Conservation (phyloP, 1,140 invertebrate species). For the Galleria mellonella region DNA sequence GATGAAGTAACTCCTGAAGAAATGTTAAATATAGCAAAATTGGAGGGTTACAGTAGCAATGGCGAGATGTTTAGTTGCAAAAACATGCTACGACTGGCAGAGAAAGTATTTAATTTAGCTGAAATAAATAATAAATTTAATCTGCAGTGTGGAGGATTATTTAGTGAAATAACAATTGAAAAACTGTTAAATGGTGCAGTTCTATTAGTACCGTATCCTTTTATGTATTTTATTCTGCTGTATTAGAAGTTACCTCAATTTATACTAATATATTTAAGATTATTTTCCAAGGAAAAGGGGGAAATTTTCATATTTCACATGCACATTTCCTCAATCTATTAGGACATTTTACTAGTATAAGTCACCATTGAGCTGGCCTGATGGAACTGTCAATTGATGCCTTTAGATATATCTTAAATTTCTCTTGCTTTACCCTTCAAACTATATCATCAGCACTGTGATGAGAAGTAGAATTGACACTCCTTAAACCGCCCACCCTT, state of each 20-base stretch:
- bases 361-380: too few species aligned
- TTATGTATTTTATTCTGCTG: slow-evolving; percentile 14
- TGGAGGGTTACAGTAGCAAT: slow-evolving; percentile 80
- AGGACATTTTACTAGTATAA: too few species aligned
- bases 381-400: too few species aligned
- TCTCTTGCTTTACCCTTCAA: too few species aligned
- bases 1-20: slow-evolving; percentile 76
- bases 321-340: not conserved
- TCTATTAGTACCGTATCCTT: slow-evolving; percentile 80
- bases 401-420: too few species aligned
- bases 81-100: slow-evolving; percentile 78
- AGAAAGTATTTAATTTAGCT: slow-evolving; percentile 56
- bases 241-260: not conserved
- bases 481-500: too few species aligned
- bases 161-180: slow-evolving; percentile 58
- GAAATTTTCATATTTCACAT: not conserved
- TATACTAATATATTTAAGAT: not conserved
- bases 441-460: too few species aligned
- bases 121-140: slow-evolving; percentile 31
- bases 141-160: slow-evolving; percentile 39
- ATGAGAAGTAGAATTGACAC: too few species aligned
- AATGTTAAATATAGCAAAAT: slow-evolving; percentile 77
- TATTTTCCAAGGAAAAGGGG: too few species aligned
- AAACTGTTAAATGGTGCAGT: slow-evolving; percentile 73
- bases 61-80: slow-evolving; percentile 91